Evolutionary conservation across 2,888 invertebrate genomes (phyloP), one percentile per base, ranked within the genome.

Genomic region (Pterobdella sp.): DNA sequence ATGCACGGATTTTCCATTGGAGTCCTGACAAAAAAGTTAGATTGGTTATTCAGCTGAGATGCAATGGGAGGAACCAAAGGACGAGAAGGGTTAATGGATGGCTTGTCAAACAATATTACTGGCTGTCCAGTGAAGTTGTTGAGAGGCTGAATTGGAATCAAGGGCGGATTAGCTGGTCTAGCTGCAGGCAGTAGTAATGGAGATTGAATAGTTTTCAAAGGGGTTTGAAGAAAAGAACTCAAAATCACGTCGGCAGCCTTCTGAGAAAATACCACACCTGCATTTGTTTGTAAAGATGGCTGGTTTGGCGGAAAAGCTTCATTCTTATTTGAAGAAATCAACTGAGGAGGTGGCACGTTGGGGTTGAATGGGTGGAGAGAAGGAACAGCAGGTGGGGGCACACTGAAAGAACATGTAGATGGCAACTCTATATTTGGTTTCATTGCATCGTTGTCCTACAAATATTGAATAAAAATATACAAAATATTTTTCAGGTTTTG

Each of bases 331-430:
- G n/a, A n/a, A n/a, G n/a, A n/a, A n/a, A n/a, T n/a, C n/a, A 63
- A 37, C 1, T 52, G 71, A 56, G 71, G 71, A 34, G 71, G 71
- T 26, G 71, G 71, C 18, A 56, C n/a, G 26, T 26, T 18, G n/a
- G n/a, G n/a, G 60, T 56, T 56, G 60, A 56, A 56, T 56, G 60
- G 14, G 3, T 56, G 60, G 14, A 56, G 4, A 7, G 60, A 56
- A 26, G 60, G 60, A n/a, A n/a, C n/a, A n/a, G n/a, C n/a, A n/a
- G 60, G 60, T 4, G 60, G 60, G 7, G 49, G 10, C n/a, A 56
- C n/a, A 26, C 10, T 56, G 60, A 7, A 56, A 18, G 60, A 56
- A 26, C 10, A 18, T 56, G 60, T 26, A 22, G 60, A 7, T 56
- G 60, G 14, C 4, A 26, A 7, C n/a, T n/a, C n/a, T n/a, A 18